phyloP scores from a whole-genome alignment of 2,888 invertebrate species.

The Chouioia cunea region DNA sequence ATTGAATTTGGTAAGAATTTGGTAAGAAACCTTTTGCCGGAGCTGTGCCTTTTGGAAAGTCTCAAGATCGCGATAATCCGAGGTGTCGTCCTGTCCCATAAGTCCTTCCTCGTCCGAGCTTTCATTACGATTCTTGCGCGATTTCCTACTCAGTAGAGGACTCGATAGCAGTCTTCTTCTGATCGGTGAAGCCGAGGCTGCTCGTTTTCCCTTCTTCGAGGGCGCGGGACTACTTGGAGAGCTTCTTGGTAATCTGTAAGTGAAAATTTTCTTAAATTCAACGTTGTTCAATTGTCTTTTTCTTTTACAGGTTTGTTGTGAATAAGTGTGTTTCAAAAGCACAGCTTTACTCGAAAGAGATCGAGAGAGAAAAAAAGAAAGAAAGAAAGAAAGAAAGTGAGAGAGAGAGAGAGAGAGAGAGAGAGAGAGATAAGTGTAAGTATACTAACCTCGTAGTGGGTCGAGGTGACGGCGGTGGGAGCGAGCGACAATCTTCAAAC shows the following conservation, averaged over 20 bases:
- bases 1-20: not conserved
- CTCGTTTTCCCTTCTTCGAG: slow-evolving; percentile 79
- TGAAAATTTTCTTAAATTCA: not conserved
- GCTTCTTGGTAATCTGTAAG: slow-evolving; percentile 79
- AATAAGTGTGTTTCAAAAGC: not conserved
- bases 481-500: slow-evolving; percentile 65
- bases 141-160: slow-evolving; percentile 82
- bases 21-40: slow-evolving; percentile 81
- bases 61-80: slow-evolving; percentile 87
- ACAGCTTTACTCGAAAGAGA: not conserved
- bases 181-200: slow-evolving; percentile 85
- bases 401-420: too few species aligned
- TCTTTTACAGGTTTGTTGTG: not conserved
- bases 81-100: slow-evolving; percentile 70
- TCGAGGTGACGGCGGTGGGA: slow-evolving; percentile 67
- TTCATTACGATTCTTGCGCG: slow-evolving; percentile 82
- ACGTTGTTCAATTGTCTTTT: not conserved
- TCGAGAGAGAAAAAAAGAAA: too few species aligned
- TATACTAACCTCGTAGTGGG: slow-evolving; percentile 58
- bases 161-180: slow-evolving; percentile 83
- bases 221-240: slow-evolving; percentile 83
- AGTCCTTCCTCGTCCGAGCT: slow-evolving; percentile 86
- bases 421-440: too few species aligned
- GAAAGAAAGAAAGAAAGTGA: too few species aligned
- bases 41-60: slow-evolving; percentile 93